phyloP scores from a whole-genome alignment of 2,113 vertebrate species.

The Hyla sarda region DNA sequence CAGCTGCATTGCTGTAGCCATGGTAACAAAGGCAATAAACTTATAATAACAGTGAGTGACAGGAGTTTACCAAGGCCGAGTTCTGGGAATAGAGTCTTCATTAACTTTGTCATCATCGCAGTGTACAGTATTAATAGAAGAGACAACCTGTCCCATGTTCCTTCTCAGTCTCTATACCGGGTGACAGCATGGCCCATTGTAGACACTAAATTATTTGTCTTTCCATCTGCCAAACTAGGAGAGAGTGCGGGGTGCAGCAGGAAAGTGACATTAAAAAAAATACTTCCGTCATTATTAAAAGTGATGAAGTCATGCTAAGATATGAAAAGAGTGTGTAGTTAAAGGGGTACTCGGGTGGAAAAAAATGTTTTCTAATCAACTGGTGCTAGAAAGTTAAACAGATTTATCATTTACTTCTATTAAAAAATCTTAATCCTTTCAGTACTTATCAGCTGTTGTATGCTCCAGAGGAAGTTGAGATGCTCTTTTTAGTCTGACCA shows the following conservation, averaged over 20 bases:
- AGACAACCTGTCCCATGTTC: background rate
- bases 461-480: too few relatives aligned
- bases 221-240: background rate
- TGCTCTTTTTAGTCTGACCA: too few relatives aligned
- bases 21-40: constrained; percentile 16
- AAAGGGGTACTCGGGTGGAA: too few relatives aligned
- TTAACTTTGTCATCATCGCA: background rate
- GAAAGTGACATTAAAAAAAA: background rate
- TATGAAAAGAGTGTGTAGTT: too few relatives aligned
- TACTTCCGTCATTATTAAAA: too few relatives aligned
- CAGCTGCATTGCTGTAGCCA: background rate
- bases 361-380: too few relatives aligned
- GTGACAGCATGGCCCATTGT: background rate
- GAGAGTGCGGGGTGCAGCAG: background rate
- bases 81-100: background rate
- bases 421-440: too few relatives aligned
- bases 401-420: too few relatives aligned
- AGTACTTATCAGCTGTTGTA: too few relatives aligned
- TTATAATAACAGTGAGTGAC: constrained; percentile 15
- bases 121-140: background rate
- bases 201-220: background rate
- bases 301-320: too few relatives aligned
- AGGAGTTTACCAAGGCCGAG: background rate
- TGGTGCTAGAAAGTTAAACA: too few relatives aligned
- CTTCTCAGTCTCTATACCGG: background rate